Percentiles rank a stretch among this genome's conserved stretches.
Conservation (phyloP, 1,140 invertebrate species). For the Globodera ellingtonae region DNA sequence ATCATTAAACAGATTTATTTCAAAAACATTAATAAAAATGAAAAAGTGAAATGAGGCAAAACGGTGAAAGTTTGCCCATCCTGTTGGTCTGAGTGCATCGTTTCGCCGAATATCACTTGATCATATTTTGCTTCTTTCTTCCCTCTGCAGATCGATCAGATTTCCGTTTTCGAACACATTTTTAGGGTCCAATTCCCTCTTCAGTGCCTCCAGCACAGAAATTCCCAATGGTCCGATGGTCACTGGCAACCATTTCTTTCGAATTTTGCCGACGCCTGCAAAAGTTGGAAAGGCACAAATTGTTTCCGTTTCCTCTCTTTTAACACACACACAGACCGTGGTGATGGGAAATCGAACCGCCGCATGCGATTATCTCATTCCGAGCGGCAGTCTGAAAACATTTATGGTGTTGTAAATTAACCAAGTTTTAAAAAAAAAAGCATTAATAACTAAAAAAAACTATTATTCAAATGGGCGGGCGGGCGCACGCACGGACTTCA, state of each 20-base stretch:
- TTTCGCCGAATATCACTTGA: no score
- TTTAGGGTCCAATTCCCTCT: constrained; percentile 83
- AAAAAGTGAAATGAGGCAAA: no score
- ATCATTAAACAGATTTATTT: no score
- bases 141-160: constrained; percentile 67
- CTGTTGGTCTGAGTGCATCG: no score
- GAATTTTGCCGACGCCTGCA: constrained; percentile 79
- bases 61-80: no score
- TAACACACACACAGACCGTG: constrained; percentile 18
- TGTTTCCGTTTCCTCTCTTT: not conserved
- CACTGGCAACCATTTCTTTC: constrained; percentile 76
- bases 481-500: constrained; percentile 64
- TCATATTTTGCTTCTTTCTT: not conserved
- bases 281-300: constrained; percentile 73
- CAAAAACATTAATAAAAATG: no score
- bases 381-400: constrained; percentile 79
- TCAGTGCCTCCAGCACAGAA: constrained; percentile 78
- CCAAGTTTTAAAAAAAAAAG: constrained; percentile 8
- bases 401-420: not conserved
- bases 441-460: constrained; percentile 11
- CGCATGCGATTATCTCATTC: constrained; percentile 85
- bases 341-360: constrained; percentile 86
- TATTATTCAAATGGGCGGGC: constrained; percentile 36
- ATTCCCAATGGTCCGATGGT: constrained; percentile 81
- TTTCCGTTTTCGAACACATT: constrained; percentile 91